These are phyloP conservation scores for Seira sanloemensis DNA, from an alignment of 2,888 invertebrate genomes.

Conservation along the genomic window DNA sequence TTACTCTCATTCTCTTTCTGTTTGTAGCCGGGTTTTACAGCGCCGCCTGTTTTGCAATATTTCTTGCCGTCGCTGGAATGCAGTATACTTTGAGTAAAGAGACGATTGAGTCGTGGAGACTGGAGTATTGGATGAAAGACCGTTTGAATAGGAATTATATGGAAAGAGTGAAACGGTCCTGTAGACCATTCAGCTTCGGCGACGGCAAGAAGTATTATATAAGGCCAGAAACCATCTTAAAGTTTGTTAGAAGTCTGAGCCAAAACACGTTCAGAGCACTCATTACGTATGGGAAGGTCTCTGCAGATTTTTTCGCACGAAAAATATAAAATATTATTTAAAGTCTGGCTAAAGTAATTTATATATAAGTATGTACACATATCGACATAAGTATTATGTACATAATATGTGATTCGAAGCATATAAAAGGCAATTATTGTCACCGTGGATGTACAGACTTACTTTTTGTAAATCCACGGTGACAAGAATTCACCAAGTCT, in stretches of 20 bases:
- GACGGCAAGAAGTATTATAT: slow-evolving; percentile 4
- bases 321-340: no score
- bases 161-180: neutral
- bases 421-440: no score
- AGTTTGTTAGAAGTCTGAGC: neutral
- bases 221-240: neutral
- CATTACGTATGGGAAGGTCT: neutral
- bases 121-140: neutral
- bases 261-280: neutral
- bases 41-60: neutral
- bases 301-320: neutral
- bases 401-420: no score
- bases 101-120: neutral
- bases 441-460: no score
- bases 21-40: neutral
- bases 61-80: neutral
- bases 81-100: neutral
- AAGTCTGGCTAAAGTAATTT: no score
- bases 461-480: no score
- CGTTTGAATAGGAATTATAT: neutral
- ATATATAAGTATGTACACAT: no score
- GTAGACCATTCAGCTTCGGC: neutral
- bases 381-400: no score
- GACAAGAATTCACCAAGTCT: no score
- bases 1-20: neutral